Percentiles rank a stretch among this genome's conserved stretches.
phyloP scores from a whole-genome alignment of 2,888 invertebrate genomes.

The Morpho deidamia region DNA sequence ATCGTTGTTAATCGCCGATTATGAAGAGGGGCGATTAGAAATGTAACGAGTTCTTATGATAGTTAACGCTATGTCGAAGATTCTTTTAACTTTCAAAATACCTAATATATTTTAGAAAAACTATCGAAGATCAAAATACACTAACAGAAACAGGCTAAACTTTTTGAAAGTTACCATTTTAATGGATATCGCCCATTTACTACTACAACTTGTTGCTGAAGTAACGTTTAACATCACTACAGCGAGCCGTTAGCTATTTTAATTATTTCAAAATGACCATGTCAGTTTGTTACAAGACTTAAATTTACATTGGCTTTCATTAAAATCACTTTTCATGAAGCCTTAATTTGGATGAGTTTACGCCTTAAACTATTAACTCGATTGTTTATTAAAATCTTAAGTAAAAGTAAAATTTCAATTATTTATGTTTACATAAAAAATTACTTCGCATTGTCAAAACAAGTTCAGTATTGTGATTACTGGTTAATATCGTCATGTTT shows the following conservation, averaged over 20 bases:
- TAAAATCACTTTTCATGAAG: background rate
- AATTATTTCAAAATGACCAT: background rate
- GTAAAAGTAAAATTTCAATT: too few species aligned
- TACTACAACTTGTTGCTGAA: conserved; percentile 26
- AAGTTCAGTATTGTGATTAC: too few species aligned
- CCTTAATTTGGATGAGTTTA: background rate
- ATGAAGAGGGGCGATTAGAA: background rate
- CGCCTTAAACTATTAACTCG: too few species aligned
- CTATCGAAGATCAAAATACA: conserved; percentile 10
- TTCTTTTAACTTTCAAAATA: background rate
- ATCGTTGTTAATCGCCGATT: too few species aligned
- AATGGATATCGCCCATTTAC: conserved; percentile 50
- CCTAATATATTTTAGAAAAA: background rate
- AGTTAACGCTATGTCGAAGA: background rate
- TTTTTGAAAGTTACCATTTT: conserved; percentile 57
- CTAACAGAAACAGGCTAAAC: conserved; percentile 38
- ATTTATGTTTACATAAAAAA: too few species aligned
- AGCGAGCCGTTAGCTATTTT: conserved; percentile 2
- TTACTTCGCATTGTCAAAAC: too few species aligned
- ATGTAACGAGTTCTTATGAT: conserved; percentile 1
- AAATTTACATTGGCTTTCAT: background rate
- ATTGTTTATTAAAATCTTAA: too few species aligned
- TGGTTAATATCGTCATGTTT: too few species aligned
- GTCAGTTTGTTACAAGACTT: background rate
- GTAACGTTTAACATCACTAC: conserved; percentile 40